phyloP scores from a whole-genome alignment of 2,888 invertebrate genomes.

The Sipunculus nudus region DNA sequence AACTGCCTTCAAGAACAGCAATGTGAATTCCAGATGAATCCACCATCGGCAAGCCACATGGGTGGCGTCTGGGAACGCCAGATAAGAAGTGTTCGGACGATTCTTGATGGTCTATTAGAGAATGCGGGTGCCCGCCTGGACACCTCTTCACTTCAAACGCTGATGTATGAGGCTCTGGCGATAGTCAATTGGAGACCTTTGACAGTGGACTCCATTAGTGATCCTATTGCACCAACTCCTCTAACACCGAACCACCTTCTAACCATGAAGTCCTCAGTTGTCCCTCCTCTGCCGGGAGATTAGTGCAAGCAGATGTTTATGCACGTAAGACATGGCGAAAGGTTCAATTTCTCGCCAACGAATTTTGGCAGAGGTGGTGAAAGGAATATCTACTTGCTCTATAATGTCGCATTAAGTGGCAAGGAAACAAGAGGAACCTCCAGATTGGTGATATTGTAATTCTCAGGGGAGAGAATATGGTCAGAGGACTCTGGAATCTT shows the following conservation, averaged over 20 bases:
- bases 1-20: not conserved
- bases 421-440: conserved; percentile 34
- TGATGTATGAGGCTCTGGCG: conserved; percentile 22
- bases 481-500: conserved; percentile 17
- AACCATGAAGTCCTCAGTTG: conserved; percentile 12
- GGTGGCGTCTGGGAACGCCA: conserved; percentile 25
- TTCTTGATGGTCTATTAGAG: conserved; percentile 8
- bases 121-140: conserved; percentile 7
- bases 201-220: conserved; percentile 2
- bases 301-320: conserved; percentile 16
- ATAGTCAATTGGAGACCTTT: conserved; percentile 23
- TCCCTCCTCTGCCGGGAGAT: conserved; percentile 18
- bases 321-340: conserved; percentile 14
- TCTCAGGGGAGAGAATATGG: conserved; percentile 19
- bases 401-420: conserved; percentile 5
- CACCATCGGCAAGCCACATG: conserved; percentile 18
- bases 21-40: conserved; percentile 16
- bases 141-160: conserved; percentile 28
- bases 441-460: conserved; percentile 26
- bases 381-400: conserved; percentile 6
- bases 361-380: conserved; percentile 9
- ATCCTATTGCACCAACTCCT: conserved; percentile 9
- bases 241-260: conserved; percentile 23
- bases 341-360: conserved; percentile 10
- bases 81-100: conserved; percentile 17